phyloP scores from a whole-genome alignment of 2,888 invertebrate species.

The Laspeyria flexula region DNA sequence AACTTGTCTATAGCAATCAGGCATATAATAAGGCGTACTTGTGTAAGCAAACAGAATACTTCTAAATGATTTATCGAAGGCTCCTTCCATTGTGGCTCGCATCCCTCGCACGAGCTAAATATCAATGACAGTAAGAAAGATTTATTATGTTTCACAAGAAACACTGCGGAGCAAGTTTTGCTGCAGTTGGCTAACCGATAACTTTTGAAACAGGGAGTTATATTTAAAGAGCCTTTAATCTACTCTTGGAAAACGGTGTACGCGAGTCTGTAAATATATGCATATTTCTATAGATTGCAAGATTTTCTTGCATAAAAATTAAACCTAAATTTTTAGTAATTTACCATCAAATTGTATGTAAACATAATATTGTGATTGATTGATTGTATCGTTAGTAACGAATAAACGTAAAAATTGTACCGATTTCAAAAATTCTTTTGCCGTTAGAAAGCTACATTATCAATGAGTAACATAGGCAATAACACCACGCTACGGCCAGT shows the following conservation, averaged over 20 bases:
- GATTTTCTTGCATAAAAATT: not conserved
- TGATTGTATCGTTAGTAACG: no score
- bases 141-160: conserved; percentile 79
- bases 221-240: conserved; percentile 74
- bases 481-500: no score
- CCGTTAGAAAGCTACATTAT: no score
- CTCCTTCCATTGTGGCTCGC: conserved; percentile 59
- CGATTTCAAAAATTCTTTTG: no score
- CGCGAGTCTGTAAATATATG: conserved; percentile 32
- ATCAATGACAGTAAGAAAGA: conserved; percentile 82
- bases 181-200: conserved; percentile 77
- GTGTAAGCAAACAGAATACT: conserved; percentile 67
- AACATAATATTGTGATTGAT: no score
- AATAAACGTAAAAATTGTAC: no score
- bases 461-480: no score
- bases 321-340: no score
- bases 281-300: conserved; percentile 11
- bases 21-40: conserved; percentile 42
- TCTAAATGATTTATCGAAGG: conserved; percentile 75
- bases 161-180: conserved; percentile 64
- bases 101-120: conserved; percentile 76
- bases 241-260: conserved; percentile 29
- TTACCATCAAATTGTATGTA: no score
- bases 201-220: conserved; percentile 54
- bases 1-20: conserved; percentile 35